These are phyloP conservation scores for Drosophila koepferae DNA, from an alignment of 2,888 invertebrate genomes.

Conservation along the genomic window DNA sequence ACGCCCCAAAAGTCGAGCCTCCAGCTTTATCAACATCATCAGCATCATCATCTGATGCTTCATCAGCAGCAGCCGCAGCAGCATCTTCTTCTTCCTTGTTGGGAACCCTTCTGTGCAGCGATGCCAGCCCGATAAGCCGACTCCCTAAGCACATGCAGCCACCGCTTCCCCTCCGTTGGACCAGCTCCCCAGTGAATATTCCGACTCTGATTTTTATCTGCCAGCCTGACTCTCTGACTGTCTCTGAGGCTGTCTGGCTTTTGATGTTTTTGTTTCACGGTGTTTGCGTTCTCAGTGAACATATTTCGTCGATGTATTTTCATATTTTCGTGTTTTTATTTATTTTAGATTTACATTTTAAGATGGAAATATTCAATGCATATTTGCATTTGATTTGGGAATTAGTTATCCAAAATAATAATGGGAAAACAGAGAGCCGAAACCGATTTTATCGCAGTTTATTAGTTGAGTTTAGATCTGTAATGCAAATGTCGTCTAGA, in stretches of 20 bases:
- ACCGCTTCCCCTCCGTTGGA: background rate
- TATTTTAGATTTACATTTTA: slow-evolving; percentile 57
- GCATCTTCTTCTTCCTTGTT: slow-evolving; percentile 3
- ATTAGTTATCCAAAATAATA: slow-evolving; percentile 44
- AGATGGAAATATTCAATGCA: slow-evolving; percentile 60
- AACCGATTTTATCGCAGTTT: slow-evolving; percentile 69
- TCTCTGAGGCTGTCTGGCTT: slow-evolving; percentile 47
- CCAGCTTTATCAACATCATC: slow-evolving; percentile 35
- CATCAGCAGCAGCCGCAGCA: slow-evolving; percentile 1
- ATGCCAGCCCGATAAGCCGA: slow-evolving; percentile 48
- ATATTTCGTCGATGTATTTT: slow-evolving; percentile 24
- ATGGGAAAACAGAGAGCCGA: slow-evolving; percentile 8
- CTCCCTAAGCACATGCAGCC: slow-evolving; percentile 9
- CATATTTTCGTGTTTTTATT: slow-evolving; percentile 61
- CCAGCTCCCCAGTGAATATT: slow-evolving; percentile 61
- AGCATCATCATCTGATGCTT: slow-evolving; percentile 9
- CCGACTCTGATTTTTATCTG: slow-evolving; percentile 68
- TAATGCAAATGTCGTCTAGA: slow-evolving; percentile 59
- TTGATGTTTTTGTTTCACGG: slow-evolving; percentile 54
- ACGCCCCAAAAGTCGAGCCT: slow-evolving; percentile 57
- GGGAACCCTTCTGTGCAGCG: slow-evolving; percentile 30
- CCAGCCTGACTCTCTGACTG: slow-evolving; percentile 31
- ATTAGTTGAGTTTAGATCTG: slow-evolving; percentile 54
- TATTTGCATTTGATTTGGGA: slow-evolving; percentile 74
- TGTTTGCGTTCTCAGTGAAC: slow-evolving; percentile 27